Conservation (phyloP, 2,113 vertebrate species). For the Zosterops pallidus region DNA sequence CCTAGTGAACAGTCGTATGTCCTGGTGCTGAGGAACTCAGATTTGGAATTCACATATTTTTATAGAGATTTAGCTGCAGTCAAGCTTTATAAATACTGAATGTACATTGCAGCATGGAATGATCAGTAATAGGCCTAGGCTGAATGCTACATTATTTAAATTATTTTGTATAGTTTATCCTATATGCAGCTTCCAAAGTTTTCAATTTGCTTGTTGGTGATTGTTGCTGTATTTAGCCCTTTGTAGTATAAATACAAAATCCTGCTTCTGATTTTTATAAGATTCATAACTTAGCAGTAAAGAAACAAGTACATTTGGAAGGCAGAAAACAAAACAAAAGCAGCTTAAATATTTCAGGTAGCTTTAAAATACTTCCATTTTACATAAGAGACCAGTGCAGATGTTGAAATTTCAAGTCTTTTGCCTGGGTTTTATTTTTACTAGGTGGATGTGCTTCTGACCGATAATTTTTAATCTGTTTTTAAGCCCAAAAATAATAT, state of each 20-base stretch:
- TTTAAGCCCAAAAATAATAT: background rate
- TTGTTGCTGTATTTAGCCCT: background rate
- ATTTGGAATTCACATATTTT: background rate
- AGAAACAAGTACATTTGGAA: background rate
- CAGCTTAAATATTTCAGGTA: background rate
- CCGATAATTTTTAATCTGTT: background rate
- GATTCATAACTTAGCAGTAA: background rate
- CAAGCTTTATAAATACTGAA: background rate
- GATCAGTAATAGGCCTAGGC: background rate
- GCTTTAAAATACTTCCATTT: background rate
- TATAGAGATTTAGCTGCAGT: background rate
- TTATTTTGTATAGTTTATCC: background rate
- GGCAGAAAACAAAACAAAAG: background rate
- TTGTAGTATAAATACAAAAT: background rate
- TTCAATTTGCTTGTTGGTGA: background rate
- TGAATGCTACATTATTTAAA: background rate
- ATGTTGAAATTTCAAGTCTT: background rate
- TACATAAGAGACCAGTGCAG: background rate
- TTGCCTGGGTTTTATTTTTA: background rate
- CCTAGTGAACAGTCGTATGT: background rate
- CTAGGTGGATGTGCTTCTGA: background rate
- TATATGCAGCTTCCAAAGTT: background rate
- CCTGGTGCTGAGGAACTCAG: background rate
- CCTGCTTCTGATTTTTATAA: background rate
- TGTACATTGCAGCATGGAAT: background rate